Evolutionary conservation across 2,113 vertebrate genomes (phyloP).

Genomic region (Motacilla tschutschensis): DNA sequence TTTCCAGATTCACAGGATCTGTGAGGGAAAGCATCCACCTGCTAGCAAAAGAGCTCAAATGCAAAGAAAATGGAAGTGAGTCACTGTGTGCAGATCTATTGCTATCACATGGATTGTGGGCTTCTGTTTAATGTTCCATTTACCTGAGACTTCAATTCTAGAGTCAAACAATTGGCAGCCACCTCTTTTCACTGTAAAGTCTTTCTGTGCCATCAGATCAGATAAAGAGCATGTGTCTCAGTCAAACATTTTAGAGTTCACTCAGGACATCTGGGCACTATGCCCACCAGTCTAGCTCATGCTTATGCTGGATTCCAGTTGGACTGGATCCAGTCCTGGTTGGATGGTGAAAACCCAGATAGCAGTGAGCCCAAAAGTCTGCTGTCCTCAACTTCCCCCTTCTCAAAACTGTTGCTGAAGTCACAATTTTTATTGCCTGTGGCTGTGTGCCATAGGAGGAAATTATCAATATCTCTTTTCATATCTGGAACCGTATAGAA

Average conservation of each 20-base stretch:
- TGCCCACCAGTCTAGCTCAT: background rate
- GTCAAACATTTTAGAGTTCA: background rate
- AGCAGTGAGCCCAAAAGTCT: background rate
- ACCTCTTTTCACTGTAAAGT: background rate
- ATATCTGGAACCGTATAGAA: background rate
- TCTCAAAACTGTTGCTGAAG: background rate
- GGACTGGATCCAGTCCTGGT: background rate
- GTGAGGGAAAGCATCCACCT: background rate
- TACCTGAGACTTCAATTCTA: background rate
- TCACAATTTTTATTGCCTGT: fast-evolving
- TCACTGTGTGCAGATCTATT: background rate
- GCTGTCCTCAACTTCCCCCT: background rate
- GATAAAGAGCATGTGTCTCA: background rate
- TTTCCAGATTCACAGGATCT: background rate
- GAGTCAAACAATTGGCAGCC: background rate
- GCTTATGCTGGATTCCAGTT: background rate
- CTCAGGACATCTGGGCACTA: background rate
- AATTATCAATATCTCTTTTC: background rate
- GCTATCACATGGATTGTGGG: fast-evolving
- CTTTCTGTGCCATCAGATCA: background rate
- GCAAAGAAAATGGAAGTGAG: background rate
- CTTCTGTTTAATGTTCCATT: background rate
- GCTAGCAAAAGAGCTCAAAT: background rate
- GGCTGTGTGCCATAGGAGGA: background rate
- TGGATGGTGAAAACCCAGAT: background rate